Evolutionary conservation across 1,140 invertebrate species (phyloP).

Genomic region (Nixonia krombeini): DNA sequence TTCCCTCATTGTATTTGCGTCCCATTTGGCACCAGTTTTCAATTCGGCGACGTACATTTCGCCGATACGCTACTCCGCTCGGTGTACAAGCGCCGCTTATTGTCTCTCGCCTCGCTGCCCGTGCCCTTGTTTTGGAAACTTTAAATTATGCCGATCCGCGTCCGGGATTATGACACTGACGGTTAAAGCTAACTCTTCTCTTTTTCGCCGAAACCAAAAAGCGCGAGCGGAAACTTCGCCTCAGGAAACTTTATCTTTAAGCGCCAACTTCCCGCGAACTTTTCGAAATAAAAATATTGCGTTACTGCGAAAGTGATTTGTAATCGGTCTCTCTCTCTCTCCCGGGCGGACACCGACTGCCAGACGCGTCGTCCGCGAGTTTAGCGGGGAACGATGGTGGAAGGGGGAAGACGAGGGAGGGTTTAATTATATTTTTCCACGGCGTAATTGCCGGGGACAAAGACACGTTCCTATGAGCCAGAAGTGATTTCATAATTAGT

Average conservation of each 20-base stretch:
- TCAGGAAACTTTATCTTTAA: background rate
- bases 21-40: slow-evolving; percentile 60
- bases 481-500: slow-evolving; percentile 4
- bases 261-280: background rate
- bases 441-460: no score
- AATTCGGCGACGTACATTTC: slow-evolving; percentile 51
- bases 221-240: background rate
- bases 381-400: no score
- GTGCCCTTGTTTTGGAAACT: slow-evolving; percentile 6
- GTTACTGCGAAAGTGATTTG: background rate
- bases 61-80: slow-evolving; percentile 33
- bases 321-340: no score
- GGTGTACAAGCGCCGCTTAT: slow-evolving; percentile 39
- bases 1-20: slow-evolving; percentile 56
- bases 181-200: background rate
- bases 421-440: background rate
- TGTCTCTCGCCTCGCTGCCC: slow-evolving; percentile 25
- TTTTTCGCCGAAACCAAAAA: background rate
- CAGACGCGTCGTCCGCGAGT: no score
- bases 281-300: background rate
- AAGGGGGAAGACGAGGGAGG: no score
- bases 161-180: slow-evolving; percentile 2
- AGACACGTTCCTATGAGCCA: background rate
- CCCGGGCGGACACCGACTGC: no score
- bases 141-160: slow-evolving; percentile 7